Evolutionary conservation across 2,888 invertebrate genomes (phyloP), one percentile per base, ranked within the genome.

Genomic region (Trypoxylon attenuatum): DNA sequence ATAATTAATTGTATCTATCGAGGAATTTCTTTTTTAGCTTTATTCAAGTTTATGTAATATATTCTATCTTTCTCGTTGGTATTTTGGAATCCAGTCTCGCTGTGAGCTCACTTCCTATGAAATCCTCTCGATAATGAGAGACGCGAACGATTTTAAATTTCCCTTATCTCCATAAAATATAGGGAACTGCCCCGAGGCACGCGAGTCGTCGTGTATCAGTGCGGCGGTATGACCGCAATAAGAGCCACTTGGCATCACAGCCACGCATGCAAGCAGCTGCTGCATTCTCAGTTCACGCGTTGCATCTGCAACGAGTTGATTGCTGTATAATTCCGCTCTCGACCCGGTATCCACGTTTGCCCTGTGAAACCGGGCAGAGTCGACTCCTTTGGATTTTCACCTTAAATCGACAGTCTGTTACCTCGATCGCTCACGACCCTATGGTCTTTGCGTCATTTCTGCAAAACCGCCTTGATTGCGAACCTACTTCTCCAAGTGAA

Each of bases 261-360:
- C 29, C 57, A 29, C 41, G 58, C 52, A 52, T 16, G 33, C 39
- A 3, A 18, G 61, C 71, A 68, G 71, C 71, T 67, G 69, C 64
- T 51, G 61, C 57, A 59, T 63, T 61, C 65, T 46, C 54, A 5
- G 46, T 46, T 41, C 47, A 42, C 42, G 52, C 55, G 51, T 55
- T 65, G 57, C 60, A 56, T 77, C 58, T 25, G 61, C 66, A 46
- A 53, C 56, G 58, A 49, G 46, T 10, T 27, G 57, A 64, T 69
- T 57, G 49, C 45, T 19, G 56, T 49, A 47, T 41, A 55, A 67
- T 67, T 75, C 51, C 54, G 61, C 56, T 51, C 19, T 16, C 29
- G 41, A 50, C 16, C 15, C 23, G 13, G 52, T 25, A 52, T 54
- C 42, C 19, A 19, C 25, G 10, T 41, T 43, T 10, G n/a, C n/a